Base-by-base conservation (phyloP, 2,113 vertebrate species). In the Microtus pennsylvanicus region DNA sequence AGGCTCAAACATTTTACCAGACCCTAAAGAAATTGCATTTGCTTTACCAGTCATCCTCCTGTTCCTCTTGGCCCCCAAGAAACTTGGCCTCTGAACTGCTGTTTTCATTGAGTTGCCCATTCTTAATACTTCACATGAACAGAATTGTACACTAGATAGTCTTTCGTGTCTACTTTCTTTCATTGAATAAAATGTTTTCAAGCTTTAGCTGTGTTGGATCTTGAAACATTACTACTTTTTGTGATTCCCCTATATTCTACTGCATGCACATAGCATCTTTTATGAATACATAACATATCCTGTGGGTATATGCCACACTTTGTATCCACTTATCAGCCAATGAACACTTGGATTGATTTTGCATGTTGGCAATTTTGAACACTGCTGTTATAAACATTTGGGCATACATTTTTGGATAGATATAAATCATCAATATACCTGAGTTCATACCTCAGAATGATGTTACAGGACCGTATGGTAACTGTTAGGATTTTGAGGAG, bases 351-450 rank as follows among this genome's bases (percentile, higher is more conserved):
- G 0, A 5, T 80, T 87, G 17, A 50, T 95, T 94, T 65, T 52
- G 87, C 22, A 78, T 80, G 45, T 52, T 67, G 38, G 19, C n/a
- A 77, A 47, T 95, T 72, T 90, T 30, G 17, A 95, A 92, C 50
- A 94, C 82, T 78, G 26, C 35, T 90, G 69, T 35, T 90, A 52
- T 28, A 65, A 90, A 63, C 81, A 90, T 94, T 58, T 58, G 0
- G 50, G 42, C 58, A 5, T 72, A 90, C 30, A 7, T 55, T 94
- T 91, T 38, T 87, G 2, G 55, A 38, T 72, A 50, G 7, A 30
- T 9, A 70, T 17, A 70, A 61, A 19, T 19, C 80, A 94, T 85
- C 58, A 45, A 9, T 92, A 83, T 45, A 72, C 82, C 93, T 82
- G 63, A 5, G 69, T 30, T 65, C 47, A 83, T 1, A 55, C 19